Evolutionary conservation across 1,140 invertebrate species (phyloP).

Genomic region (Dolichoris vasculosae): DNA sequence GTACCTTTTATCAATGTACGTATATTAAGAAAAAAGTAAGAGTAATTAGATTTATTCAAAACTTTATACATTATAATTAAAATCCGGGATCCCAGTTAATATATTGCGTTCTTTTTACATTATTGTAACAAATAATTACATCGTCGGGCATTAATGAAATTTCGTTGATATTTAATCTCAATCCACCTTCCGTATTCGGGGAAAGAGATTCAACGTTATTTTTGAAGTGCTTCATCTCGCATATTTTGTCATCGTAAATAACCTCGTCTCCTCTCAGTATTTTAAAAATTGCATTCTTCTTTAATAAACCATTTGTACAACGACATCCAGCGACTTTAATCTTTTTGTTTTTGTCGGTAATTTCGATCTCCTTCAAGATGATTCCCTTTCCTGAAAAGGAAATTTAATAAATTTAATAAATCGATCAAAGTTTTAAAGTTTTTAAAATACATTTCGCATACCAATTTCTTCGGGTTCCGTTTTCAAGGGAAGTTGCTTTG

Average conservation of each 20-base stretch:
- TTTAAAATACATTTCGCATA: slow-evolving; percentile 61
- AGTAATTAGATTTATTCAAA: no score
- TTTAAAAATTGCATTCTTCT: slow-evolving; percentile 81
- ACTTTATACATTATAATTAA: slow-evolving; percentile 65
- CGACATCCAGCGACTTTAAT: slow-evolving; percentile 91
- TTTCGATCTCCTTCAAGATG: slow-evolving; percentile 88
- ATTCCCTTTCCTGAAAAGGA: slow-evolving; percentile 85
- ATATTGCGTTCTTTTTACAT: slow-evolving; percentile 78
- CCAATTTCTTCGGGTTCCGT: slow-evolving; percentile 86
- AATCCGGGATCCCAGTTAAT: slow-evolving; percentile 92
- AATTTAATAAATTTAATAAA: slow-evolving; percentile 28
- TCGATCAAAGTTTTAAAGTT: background rate
- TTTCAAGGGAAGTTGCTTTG: slow-evolving; percentile 80
- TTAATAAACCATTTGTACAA: slow-evolving; percentile 86
- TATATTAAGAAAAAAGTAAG: no score
- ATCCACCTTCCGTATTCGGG: slow-evolving; percentile 89
- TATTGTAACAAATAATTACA: slow-evolving; percentile 84
- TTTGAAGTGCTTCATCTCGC: slow-evolving; percentile 92
- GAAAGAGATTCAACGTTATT: slow-evolving; percentile 90
- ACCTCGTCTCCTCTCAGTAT: slow-evolving; percentile 82
- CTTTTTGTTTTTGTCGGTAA: slow-evolving; percentile 88
- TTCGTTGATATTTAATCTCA: slow-evolving; percentile 81
- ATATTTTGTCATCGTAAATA: slow-evolving; percentile 84
- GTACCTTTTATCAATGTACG: no score
- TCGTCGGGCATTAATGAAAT: slow-evolving; percentile 85